Evolutionary conservation across 2,113 vertebrate species (phyloP).

Genomic region (Gymnobelideus leadbeateri): DNA sequence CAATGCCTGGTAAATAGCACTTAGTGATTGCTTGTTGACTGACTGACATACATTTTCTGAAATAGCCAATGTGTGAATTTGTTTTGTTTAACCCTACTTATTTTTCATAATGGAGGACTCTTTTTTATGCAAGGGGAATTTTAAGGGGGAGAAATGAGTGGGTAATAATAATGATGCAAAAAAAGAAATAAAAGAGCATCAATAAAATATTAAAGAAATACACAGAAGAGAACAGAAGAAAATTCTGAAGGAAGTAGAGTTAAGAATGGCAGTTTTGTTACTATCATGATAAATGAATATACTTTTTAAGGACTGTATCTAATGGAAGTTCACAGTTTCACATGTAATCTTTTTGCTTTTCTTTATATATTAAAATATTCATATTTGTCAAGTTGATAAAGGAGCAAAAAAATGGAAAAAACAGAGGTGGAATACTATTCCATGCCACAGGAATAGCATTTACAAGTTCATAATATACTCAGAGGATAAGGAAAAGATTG

Average conservation of each 20-base stretch:
- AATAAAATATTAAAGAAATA: background rate
- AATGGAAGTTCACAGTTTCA: background rate
- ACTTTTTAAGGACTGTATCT: background rate
- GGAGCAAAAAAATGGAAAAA: background rate
- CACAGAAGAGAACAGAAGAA: background rate
- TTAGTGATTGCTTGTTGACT: background rate
- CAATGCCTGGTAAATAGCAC: background rate
- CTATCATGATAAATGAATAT: background rate
- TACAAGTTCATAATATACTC: background rate
- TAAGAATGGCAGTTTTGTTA: background rate
- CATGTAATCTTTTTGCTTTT: background rate
- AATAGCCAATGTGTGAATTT: background rate
- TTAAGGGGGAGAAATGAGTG: background rate
- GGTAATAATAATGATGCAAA: background rate
- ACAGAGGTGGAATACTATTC: background rate
- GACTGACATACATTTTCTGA: background rate
- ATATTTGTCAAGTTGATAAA: background rate
- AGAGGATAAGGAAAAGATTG: background rate
- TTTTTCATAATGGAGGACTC: background rate
- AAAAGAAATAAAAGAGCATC: background rate
- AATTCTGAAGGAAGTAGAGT: background rate
- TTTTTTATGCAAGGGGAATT: background rate
- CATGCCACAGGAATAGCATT: background rate
- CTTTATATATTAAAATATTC: background rate
- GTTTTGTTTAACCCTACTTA: background rate